Base-by-base conservation (phyloP, 2,797 vertebrate species). In the Bucorvus abyssinicus region DNA sequence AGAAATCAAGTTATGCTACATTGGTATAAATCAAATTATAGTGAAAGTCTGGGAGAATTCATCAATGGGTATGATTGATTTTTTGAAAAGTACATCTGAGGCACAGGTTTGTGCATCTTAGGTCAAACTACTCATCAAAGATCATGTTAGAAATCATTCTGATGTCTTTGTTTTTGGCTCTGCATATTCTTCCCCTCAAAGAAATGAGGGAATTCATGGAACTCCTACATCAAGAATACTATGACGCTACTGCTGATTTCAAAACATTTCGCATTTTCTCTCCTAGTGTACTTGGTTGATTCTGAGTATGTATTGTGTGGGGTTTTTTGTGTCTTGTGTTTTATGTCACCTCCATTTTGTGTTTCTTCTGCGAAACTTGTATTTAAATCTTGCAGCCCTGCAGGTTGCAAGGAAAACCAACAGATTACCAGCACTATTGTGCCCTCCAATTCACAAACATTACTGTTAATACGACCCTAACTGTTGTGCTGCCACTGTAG, bases 21-120 rank as follows among this genome's bases (percentile, higher is more conserved):
- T 36, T 87, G 52, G 30, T 79, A 93, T 67, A 89, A 96, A 88
- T 90, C 70, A 94, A 90, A 90, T 88, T 84, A 64, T 10, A 81
- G 65, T 69, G 50, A 73, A 84, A 81, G 38, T 65, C 87, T 57
- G 42, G 20, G 19, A 93, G 65, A 91, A 88, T 84, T 90, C 67
- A 69, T 90, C 85, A 84, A 81, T 81, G 24, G 4, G 40, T 61
- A 49, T 21, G 60, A 91, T 23, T 6, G 12, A 90, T 92, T 89
- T 89, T 68, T 86, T 63, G 6, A 12, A 42, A 89, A 73, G 23
- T 60, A 36, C 21, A 26, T 64, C 60, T 70, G n/a, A 81, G 56
- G 29, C 63, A 26, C 29, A 38, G 56, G 27, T 59, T 44, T 79
- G 42, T 36, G 47, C n/a, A 55, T 52, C 50, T 73, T 50, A 23